phyloP scores from a whole-genome alignment of 2,113 vertebrate species.

The Puffinus mauretanicus region DNA sequence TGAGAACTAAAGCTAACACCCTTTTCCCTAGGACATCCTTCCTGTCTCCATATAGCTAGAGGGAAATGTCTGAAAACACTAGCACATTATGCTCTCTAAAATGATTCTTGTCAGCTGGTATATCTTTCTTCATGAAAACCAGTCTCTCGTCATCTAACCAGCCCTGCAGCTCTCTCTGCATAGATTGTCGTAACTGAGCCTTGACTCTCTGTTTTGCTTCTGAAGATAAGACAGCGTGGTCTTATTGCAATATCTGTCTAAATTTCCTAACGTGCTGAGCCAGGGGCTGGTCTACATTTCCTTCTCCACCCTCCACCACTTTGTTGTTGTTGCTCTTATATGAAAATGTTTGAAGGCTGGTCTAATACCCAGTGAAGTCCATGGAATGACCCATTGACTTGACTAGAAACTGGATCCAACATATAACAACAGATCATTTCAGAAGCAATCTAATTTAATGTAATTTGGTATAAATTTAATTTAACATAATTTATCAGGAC shows the following conservation, averaged over 20 bases:
- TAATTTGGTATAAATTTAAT: background rate
- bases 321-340: background rate
- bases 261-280: background rate
- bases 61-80: background rate
- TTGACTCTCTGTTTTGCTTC: conserved; percentile 24
- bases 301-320: background rate
- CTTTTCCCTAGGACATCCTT: background rate
- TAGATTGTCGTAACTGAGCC: conserved; percentile 15
- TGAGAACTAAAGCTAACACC: background rate
- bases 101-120: conserved; percentile 22
- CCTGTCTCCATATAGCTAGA: background rate
- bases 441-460: background rate
- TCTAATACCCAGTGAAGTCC: background rate
- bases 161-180: conserved; percentile 33
- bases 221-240: conserved; percentile 30
- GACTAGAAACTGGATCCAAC: background rate
- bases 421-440: background rate
- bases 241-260: conserved; percentile 3
- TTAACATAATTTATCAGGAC: background rate
- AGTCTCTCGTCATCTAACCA: conserved; percentile 33
- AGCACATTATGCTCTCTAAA: background rate
- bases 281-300: background rate
- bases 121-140: conserved; percentile 41
- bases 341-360: background rate
- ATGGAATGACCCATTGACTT: background rate